Conservation (phyloP, 2,888 invertebrate species). For the Eristalinus sepulchralis region DNA sequence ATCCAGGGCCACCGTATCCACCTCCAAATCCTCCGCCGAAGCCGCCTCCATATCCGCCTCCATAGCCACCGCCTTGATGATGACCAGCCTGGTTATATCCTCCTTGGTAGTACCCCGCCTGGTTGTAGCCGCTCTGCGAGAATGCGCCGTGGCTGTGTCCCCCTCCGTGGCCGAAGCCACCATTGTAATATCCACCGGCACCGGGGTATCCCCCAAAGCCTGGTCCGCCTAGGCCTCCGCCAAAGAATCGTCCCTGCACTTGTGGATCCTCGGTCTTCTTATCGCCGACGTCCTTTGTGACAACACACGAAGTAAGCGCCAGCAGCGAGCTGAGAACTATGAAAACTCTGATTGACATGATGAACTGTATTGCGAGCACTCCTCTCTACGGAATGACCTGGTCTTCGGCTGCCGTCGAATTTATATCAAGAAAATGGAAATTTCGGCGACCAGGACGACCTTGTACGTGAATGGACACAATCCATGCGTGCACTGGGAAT, state of each 20-base stretch:
- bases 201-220: constrained; percentile 15
- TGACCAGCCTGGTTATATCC: constrained; percentile 30
- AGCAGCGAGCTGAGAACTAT: constrained; percentile 47
- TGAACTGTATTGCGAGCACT: background rate
- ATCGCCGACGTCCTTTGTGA: constrained; percentile 19
- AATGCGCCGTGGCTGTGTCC: background rate
- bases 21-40: background rate
- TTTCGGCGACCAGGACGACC: constrained; percentile 8
- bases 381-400: constrained; percentile 30
- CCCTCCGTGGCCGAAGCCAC: constrained; percentile 35
- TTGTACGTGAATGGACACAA: constrained; percentile 17
- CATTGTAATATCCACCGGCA: constrained; percentile 15
- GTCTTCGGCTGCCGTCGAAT: background rate
- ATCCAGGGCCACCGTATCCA: constrained; percentile 12
- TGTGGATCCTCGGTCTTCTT: constrained; percentile 29
- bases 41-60: constrained; percentile 9
- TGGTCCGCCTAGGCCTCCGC: constrained; percentile 6
- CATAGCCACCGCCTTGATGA: background rate
- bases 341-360: constrained; percentile 24
- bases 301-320: constrained; percentile 57
- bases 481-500: constrained; percentile 31
- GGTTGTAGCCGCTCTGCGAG: constrained; percentile 15
- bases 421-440: constrained; percentile 42
- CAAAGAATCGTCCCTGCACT: constrained; percentile 25
- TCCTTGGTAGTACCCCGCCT: background rate